Conservation (phyloP, 2,113 vertebrate genomes). For the Ammodytes marinus region DNA sequence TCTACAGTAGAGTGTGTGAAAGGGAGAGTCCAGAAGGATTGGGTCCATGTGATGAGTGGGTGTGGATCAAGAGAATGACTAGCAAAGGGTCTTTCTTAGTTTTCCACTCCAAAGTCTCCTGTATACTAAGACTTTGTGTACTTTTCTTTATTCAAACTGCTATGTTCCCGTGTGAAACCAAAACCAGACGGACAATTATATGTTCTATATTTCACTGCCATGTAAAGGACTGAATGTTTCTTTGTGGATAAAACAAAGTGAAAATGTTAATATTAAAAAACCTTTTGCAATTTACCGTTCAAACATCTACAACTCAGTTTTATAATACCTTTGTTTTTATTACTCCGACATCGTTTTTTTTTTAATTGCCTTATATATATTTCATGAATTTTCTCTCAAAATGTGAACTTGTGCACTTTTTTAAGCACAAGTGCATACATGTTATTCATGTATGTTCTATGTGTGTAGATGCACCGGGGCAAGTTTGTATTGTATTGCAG, state of each 20-base stretch:
- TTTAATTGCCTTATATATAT: too few relatives aligned
- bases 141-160: neutral
- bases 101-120: constrained; percentile 1
- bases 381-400: too few relatives aligned
- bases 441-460: too few relatives aligned
- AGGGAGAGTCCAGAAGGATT: constrained; percentile 54
- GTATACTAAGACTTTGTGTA: neutral
- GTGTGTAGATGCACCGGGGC: too few relatives aligned
- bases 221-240: neutral
- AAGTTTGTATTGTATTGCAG: too few relatives aligned
- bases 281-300: neutral
- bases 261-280: neutral
- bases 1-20: constrained; percentile 34
- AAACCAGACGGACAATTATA: neutral
- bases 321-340: too few relatives aligned
- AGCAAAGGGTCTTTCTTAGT: neutral
- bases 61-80: constrained; percentile 26
- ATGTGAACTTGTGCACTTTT: too few relatives aligned
- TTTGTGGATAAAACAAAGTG: neutral
- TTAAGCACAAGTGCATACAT: too few relatives aligned
- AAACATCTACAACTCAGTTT: too few relatives aligned
- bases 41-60: neutral
- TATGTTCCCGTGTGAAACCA: constrained; percentile 3
- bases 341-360: too few relatives aligned
- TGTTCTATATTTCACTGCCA: constrained; percentile 2